Percentiles rank a stretch among this genome's conserved stretches.
phyloP scores from a whole-genome alignment of 2,888 invertebrate species.

The Cerastis leucographa region DNA sequence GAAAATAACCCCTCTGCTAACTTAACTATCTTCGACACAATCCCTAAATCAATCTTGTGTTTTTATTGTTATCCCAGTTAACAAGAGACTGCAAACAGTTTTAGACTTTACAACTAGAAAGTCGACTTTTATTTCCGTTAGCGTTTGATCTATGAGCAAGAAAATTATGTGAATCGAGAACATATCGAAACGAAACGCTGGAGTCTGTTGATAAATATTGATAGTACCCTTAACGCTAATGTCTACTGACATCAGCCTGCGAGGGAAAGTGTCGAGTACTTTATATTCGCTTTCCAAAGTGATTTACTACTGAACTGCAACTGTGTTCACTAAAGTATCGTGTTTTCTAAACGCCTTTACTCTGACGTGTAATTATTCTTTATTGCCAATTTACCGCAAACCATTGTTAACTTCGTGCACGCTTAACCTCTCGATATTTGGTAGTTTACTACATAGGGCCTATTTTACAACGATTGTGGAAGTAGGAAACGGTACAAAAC shows the following conservation, averaged over 20 bases:
- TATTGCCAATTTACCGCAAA: conserved; percentile 32
- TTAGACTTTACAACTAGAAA: conserved; percentile 63
- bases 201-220: conserved; percentile 63
- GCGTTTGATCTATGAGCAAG: conserved; percentile 59
- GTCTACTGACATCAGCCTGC: conserved; percentile 60
- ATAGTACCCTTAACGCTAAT: conserved; percentile 66
- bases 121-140: conserved; percentile 53
- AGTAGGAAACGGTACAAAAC: conserved; percentile 70
- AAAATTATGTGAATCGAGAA: conserved; percentile 61
- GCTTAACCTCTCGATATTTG: conserved; percentile 60
- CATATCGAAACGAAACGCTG: conserved; percentile 60
- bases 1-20: background rate
- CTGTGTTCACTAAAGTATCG: conserved; percentile 39
- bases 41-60: background rate
- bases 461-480: conserved; percentile 67
- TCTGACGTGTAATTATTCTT: conserved; percentile 49
- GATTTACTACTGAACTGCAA: conserved; percentile 63
- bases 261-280: conserved; percentile 71
- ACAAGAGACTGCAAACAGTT: conserved; percentile 27
- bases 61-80: conserved; percentile 36
- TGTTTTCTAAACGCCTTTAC: conserved; percentile 46
- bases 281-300: conserved; percentile 73
- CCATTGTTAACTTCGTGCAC: conserved; percentile 40
- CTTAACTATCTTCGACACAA: background rate
- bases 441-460: conserved; percentile 44